Evolutionary conservation across 2,888 invertebrate species (phyloP), one percentile per base, ranked within the genome.

Genomic region (Trypoxylon attenuatum): DNA sequence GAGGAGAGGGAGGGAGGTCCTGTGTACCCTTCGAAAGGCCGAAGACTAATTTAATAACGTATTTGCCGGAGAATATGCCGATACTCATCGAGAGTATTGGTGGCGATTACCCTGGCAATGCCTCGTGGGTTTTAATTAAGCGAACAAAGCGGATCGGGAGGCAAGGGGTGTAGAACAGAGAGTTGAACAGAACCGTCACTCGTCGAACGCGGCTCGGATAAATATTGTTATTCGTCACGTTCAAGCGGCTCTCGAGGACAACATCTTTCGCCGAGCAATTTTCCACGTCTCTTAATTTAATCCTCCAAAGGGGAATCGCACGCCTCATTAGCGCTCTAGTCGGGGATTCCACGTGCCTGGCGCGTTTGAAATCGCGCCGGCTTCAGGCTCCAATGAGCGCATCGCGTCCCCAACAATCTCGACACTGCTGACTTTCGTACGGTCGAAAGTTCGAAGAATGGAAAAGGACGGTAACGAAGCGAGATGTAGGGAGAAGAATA

Each of bases 271-370:
- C 55, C 53, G 45, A 49, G 52, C 58, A 54, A 51, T 54, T 66
- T 68, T 54, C 63, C 56, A 46, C 57, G 55, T 61, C 65, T 62
- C 70, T 73, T 78, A 79, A 80, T 79, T 81, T 81, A 76, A 82
- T 80, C 76, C 73, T 72, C 77, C 78, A 81, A 82, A 73, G 77
- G 79, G 71, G 76, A 77, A 79, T 76, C 73, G 74, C 73, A 75
- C 70, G 79, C 71, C 75, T 77, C 79, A 80, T 82, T 80, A 80
- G 63, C 72, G 71, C 45, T 59, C 47, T 33, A 39, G 41, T 27
- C 42, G 51, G 29, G 54, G 58, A 69, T 67, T 59, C 59, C 61
- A 51, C 58, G 59, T 58, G 58, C 59, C 67, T 59, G 45, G 41
- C 43, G 25, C 27, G 39, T 50, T 29, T 50, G n/a, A n/a, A n/a